Conservation (phyloP, 2,797 vertebrate genomes). For the Ciconia nigra region DNA sequence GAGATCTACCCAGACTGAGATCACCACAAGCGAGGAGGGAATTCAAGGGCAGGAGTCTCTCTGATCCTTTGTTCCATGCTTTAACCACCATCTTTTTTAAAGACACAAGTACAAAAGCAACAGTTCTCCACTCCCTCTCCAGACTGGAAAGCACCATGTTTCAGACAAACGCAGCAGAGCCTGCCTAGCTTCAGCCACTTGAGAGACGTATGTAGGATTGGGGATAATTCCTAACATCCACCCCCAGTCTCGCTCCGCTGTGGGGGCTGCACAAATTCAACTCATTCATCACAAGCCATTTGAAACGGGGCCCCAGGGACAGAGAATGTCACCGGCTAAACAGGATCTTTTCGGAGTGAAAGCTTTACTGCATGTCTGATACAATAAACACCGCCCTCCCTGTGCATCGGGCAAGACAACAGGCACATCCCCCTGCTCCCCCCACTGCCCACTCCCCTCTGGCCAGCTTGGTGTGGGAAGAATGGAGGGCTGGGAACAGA, state of each 20-base stretch:
- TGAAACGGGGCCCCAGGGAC: neutral
- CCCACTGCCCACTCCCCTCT: neutral
- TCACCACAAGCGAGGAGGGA: neutral
- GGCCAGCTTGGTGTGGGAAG: neutral
- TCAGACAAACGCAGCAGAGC: slow-evolving; percentile 19
- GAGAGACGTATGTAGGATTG: slow-evolving; percentile 37
- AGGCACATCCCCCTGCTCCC: neutral
- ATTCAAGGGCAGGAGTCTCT: neutral
- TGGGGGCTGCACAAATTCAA: slow-evolving; percentile 55
- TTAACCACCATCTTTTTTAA: slow-evolving; percentile 24
- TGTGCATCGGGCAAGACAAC: neutral
- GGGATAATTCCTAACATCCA: slow-evolving; percentile 59
- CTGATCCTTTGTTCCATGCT: slow-evolving; percentile 14
- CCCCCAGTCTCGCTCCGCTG: slow-evolving; percentile 41
- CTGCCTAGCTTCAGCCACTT: slow-evolving; percentile 40
- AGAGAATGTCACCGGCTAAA: slow-evolving; percentile 34
- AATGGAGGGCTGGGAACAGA: slow-evolving; percentile 56
- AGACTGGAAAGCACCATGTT: neutral
- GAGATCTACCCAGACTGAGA: neutral
- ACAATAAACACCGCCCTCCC: neutral
- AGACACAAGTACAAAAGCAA: slow-evolving; percentile 23
- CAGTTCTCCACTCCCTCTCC: neutral
- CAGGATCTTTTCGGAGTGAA: slow-evolving; percentile 9
- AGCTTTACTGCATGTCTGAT: neutral
- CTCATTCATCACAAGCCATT: slow-evolving; percentile 56